These are phyloP conservation scores for Meloidogyne hapla DNA, from an alignment of 1,140 invertebrate species.

Conservation along the genomic window DNA sequence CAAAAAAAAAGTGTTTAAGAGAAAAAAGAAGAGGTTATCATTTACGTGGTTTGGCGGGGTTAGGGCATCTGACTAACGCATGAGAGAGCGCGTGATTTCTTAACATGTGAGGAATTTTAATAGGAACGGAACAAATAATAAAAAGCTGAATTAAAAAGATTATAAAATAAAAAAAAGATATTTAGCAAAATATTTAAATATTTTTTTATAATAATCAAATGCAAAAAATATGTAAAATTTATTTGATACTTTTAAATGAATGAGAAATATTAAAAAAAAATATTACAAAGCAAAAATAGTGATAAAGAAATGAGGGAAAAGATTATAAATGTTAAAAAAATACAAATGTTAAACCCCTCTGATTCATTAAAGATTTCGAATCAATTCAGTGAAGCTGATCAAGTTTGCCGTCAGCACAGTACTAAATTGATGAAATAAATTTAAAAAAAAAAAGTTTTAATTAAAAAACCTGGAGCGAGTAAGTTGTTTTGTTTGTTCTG, in stretches of 20 bases:
- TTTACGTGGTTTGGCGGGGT: background rate
- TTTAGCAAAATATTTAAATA: too few species aligned
- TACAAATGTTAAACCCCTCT: background rate
- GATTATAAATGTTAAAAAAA: too few species aligned
- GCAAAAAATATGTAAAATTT: too few species aligned
- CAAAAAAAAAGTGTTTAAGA: background rate
- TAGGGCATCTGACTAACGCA: background rate
- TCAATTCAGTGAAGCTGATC: conserved; percentile 32
- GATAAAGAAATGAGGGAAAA: too few species aligned
- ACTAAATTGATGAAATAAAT: background rate
- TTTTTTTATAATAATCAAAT: too few species aligned
- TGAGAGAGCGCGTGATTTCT: background rate
- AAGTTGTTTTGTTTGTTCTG: conserved; percentile 28
- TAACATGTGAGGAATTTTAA: background rate
- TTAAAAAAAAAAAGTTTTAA: too few species aligned
- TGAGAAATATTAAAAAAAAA: too few species aligned
- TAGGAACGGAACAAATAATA: background rate
- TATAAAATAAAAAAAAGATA: too few species aligned
- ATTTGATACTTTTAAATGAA: too few species aligned
- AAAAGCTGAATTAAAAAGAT: background rate
- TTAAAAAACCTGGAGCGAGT: conserved; percentile 13
- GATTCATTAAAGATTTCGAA: background rate
- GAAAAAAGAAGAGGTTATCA: background rate
- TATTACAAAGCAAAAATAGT: too few species aligned
- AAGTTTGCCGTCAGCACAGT: conserved; percentile 35